Evolutionary conservation across 2,888 invertebrate genomes (phyloP).

Genomic region (Pseudolycoriella hygida): DNA sequence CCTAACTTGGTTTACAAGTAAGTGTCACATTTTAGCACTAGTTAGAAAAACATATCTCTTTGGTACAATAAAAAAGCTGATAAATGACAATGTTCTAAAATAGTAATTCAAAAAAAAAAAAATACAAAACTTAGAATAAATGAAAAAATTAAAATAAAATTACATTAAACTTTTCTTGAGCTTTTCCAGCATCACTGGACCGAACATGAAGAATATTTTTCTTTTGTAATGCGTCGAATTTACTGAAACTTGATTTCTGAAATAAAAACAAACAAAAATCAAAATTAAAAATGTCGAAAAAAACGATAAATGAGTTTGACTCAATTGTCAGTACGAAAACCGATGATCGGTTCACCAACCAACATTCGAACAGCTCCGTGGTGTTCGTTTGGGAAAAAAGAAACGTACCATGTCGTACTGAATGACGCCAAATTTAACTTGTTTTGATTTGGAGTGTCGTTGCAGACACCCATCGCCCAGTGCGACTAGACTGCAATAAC

Average conservation of each 20-base stretch:
- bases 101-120: too few relatives aligned
- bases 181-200: constrained; percentile 46
- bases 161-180: constrained; percentile 49
- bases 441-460: constrained; percentile 3
- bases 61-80: too few relatives aligned
- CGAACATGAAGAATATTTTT: constrained; percentile 44
- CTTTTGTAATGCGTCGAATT: constrained; percentile 54
- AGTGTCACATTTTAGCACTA: too few relatives aligned
- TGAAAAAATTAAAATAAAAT: constrained; percentile 11
- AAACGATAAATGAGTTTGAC: constrained; percentile 3
- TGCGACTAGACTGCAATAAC: neutral
- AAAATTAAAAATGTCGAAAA: constrained; percentile 5
- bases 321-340: too few relatives aligned
- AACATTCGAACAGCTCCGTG: too few relatives aligned
- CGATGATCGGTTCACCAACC: too few relatives aligned
- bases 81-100: too few relatives aligned
- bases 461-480: neutral
- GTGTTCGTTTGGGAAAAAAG: too few relatives aligned
- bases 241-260: constrained; percentile 58
- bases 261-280: constrained; percentile 8
- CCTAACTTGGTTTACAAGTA: too few relatives aligned
- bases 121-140: neutral
- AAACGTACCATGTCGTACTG: constrained; percentile 10
- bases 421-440: constrained; percentile 9
- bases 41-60: too few relatives aligned